Evolutionary conservation across 2,888 invertebrate genomes (phyloP), one percentile per base, ranked within the genome.

Genomic region (Rhorus exstirpatorius): DNA sequence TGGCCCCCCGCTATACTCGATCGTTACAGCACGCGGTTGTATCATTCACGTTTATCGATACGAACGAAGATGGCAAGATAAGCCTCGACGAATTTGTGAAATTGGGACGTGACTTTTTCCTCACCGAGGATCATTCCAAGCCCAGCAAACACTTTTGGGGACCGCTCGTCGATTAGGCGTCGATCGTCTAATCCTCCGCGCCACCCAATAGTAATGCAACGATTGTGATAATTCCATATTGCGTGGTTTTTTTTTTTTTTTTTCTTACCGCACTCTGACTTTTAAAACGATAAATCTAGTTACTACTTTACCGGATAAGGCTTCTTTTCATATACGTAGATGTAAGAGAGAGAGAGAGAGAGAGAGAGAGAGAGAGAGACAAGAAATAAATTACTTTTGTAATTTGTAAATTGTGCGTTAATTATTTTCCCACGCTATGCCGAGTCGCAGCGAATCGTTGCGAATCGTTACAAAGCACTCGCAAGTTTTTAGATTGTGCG

Each of bases 101-200:
- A 89, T 94, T 97, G 78, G 97, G 97, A 26, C 95, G 96, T 81
- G 97, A 97, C 84, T 97, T 96, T 92, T 97, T 97, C 93, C 93
- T 96, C 68, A 95, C 96, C 0, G 96, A 97, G 90, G 96, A 97
- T 90, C 95, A 96, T 87, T 94, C 93, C 1, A 95, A 94, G 86
- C 96, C 97, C 81, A 97, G 97, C 88, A 97, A 96, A 93, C 96
- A 97, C 94, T 97, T 97, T 90, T 97, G 97, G 97, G 97, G 97
- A 35, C 97, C 97, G 7, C 93, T 97, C 63, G 94, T 94, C 77
- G 93, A 95, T 85, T 94, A 95, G 89, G 84, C n/a, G n/a, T 17
- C 12, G 44, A 19, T 58, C 63, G 19, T 58, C 31, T 35, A n/a
- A 8, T 53, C 31, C 38, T 17, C n/a, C 8, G 41, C 19, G n/a